Conservation (phyloP, 1,140 invertebrate genomes). For the Pantala flavescens region DNA sequence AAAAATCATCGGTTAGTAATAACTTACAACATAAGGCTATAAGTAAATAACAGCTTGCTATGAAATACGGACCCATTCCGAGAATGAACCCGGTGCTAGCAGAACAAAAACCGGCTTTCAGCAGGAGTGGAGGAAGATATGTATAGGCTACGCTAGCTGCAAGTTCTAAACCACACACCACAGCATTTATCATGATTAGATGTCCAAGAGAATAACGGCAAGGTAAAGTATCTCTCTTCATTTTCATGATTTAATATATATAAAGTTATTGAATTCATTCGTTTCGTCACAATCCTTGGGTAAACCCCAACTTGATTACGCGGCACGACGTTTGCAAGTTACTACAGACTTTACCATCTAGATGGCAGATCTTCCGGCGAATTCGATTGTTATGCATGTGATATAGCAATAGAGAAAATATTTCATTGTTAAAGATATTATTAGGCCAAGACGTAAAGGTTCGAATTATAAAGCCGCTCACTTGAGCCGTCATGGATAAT, state of each 20-base stretch:
- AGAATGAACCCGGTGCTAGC: conserved; percentile 32
- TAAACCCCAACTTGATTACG: not conserved
- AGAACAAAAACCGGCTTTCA: conserved; percentile 39
- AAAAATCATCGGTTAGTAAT: not conserved
- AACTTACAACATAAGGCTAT: not conserved
- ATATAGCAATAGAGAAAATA: too few relatives aligned
- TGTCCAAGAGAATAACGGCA: not conserved
- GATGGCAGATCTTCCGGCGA: not conserved
- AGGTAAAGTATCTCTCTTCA: not conserved
- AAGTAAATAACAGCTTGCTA: not conserved
- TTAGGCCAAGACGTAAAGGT: too few relatives aligned
- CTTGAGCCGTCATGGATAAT: too few relatives aligned
- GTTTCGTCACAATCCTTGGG: too few relatives aligned
- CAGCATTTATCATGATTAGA: conserved; percentile 32
- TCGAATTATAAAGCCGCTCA: too few relatives aligned
- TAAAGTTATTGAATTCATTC: too few relatives aligned
- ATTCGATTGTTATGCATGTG: not conserved
- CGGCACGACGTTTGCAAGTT: conserved; percentile 3
- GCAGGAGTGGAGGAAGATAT: conserved; percentile 40
- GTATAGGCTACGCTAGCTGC: conserved; percentile 39
- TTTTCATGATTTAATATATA: not conserved
- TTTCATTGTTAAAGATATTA: too few relatives aligned
- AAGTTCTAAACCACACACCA: conserved; percentile 41
- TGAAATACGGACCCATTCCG: conserved; percentile 22
- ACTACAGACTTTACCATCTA: not conserved